Percentiles rank a stretch among this genome's conserved stretches.
Evolutionary conservation across 2,113 vertebrate species (phyloP).

Genomic region (Narcine bancroftii): DNA sequence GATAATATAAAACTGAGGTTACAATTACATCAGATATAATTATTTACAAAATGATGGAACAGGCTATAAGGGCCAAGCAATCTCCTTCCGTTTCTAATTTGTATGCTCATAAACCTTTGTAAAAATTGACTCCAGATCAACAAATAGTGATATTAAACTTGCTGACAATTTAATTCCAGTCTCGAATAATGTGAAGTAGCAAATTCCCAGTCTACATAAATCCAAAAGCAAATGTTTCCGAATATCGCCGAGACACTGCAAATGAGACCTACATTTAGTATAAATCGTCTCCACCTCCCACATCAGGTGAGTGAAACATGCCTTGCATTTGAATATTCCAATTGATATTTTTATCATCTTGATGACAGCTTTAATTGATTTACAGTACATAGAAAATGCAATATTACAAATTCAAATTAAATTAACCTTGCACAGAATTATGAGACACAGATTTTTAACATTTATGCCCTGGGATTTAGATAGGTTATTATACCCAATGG

Average conservation of each 20-base stretch:
- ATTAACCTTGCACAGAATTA: background rate
- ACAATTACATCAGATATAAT: no score
- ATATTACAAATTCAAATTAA: background rate
- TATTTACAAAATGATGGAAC: no score
- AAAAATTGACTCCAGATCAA: background rate
- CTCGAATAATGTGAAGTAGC: background rate
- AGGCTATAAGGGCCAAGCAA: no score
- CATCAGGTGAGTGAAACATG: background rate
- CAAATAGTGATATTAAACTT: background rate
- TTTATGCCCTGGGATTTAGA: background rate
- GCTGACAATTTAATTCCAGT: background rate
- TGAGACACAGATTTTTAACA: background rate
- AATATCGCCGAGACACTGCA: background rate
- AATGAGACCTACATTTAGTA: no score
- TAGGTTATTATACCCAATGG: no score
- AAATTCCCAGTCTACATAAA: background rate
- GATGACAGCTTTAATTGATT: background rate
- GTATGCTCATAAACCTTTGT: no score
- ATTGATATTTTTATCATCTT: background rate
- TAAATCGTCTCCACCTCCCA: no score
- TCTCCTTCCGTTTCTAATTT: no score
- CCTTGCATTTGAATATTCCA: background rate
- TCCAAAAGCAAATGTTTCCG: background rate
- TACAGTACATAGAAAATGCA: background rate
- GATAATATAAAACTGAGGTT: no score